These are phyloP conservation scores for Spheniscus mendiculus DNA, from an alignment of 2,113 vertebrate genomes.

Conservation along the genomic window DNA sequence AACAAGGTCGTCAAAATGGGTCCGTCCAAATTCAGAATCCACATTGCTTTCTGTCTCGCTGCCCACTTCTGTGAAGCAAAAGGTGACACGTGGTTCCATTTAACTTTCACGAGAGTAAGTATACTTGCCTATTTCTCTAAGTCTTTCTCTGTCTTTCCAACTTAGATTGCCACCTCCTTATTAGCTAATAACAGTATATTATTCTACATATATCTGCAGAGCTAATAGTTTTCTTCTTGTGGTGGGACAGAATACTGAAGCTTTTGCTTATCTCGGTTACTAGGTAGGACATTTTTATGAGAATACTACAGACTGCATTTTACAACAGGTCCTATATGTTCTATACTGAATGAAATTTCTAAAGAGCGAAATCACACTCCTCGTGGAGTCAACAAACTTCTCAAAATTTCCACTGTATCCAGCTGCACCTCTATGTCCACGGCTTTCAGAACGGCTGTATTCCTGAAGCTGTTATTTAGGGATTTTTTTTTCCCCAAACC, in stretches of 20 bases:
- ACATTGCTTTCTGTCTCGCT: conserved; percentile 90
- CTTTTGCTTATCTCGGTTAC: not conserved
- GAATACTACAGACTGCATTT: not conserved
- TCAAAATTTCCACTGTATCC: not conserved
- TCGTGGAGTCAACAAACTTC: not conserved
- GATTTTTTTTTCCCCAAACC: not conserved
- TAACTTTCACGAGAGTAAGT: not conserved
- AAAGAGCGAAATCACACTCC: not conserved
- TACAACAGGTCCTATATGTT: not conserved
- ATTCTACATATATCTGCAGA: not conserved
- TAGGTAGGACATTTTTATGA: not conserved
- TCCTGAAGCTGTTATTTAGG: not conserved
- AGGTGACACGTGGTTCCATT: not conserved
- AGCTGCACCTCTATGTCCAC: not conserved
- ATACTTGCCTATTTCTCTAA: not conserved
- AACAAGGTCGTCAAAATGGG: conserved; percentile 84
- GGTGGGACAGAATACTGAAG: not conserved
- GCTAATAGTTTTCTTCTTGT: not conserved
- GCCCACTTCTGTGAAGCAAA: conserved; percentile 81
- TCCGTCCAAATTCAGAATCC: conserved; percentile 88
- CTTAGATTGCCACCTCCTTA: not conserved
- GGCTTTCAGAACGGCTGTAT: not conserved
- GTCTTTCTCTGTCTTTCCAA: not conserved
- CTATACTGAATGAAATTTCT: not conserved
- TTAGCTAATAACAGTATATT: not conserved